Evolutionary conservation across 2,797 vertebrate genomes (phyloP).

Genomic region (Scolopax bukidnonensis): DNA sequence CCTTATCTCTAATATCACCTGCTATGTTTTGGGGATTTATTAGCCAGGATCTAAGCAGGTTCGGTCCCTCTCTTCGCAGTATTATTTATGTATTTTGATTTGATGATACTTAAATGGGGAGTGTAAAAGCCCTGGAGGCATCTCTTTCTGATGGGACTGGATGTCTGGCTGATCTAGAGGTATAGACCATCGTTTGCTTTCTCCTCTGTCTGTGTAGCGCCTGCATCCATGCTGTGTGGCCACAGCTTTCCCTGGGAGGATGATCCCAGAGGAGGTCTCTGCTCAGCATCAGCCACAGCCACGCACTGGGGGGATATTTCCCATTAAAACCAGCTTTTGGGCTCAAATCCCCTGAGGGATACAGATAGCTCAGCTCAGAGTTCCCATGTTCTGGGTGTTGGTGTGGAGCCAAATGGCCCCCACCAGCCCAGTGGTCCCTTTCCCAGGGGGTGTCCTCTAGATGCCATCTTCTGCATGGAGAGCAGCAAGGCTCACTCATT

Average conservation of each 20-base stretch:
- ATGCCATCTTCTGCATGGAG: accelerated
- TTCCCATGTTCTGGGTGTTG: background rate
- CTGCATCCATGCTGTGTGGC: background rate
- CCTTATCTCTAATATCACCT: background rate
- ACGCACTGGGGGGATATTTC: background rate
- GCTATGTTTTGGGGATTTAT: background rate
- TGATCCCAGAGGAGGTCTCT: background rate
- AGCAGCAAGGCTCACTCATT: background rate
- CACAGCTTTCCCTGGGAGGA: background rate
- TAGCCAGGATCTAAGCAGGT: background rate
- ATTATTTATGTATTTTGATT: background rate
- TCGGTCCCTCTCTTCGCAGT: background rate
- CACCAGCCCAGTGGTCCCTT: background rate
- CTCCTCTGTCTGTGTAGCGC: accelerated
- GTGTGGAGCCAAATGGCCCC: background rate
- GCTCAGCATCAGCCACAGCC: background rate
- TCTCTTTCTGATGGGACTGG: background rate
- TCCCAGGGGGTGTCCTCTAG: background rate
- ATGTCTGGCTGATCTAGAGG: background rate
- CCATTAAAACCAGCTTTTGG: background rate
- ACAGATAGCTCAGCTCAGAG: background rate
- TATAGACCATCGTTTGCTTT: background rate
- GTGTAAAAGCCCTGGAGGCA: background rate
- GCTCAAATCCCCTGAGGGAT: background rate
- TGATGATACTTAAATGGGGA: background rate